Evolutionary conservation across 2,797 vertebrate genomes (phyloP).

Genomic region (Pitangus sulphuratus): DNA sequence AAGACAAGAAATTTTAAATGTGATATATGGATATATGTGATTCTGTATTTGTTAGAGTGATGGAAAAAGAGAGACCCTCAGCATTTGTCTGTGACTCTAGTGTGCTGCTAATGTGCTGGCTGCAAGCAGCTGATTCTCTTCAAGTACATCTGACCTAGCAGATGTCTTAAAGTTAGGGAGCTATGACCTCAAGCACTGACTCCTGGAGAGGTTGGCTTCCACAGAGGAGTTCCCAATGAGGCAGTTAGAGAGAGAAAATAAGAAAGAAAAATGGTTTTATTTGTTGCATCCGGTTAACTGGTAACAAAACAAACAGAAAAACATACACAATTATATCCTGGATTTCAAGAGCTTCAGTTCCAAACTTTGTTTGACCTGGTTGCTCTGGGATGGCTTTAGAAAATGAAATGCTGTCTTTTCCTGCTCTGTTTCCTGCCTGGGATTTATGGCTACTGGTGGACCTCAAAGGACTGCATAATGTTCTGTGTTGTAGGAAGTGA

Average conservation of each 20-base stretch:
- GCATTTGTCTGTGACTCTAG: background rate
- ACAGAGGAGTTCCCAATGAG: constrained; percentile 48
- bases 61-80: background rate
- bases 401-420: constrained; percentile 60
- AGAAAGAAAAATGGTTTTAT: constrained; percentile 37
- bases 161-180: constrained; percentile 47
- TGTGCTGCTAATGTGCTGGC: background rate
- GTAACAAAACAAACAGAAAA: constrained; percentile 64
- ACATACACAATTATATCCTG: constrained; percentile 51
- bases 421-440: constrained; percentile 62
- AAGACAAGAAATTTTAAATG: background rate
- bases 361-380: constrained; percentile 62
- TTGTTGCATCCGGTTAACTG: constrained; percentile 58
- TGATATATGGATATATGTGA: background rate
- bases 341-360: constrained; percentile 50
- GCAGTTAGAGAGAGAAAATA: constrained; percentile 46
- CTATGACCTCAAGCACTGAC: constrained; percentile 54
- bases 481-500: constrained; percentile 38
- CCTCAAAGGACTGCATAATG: constrained; percentile 47
- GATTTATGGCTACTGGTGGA: constrained; percentile 55
- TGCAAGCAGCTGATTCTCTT: constrained; percentile 54
- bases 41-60: background rate
- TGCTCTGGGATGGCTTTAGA: constrained; percentile 50
- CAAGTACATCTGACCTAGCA: constrained; percentile 29
- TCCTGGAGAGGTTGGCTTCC: constrained; percentile 4